These are phyloP conservation scores for Patella depressa DNA, from an alignment of 2,888 invertebrate genomes.

Conservation along the genomic window DNA sequence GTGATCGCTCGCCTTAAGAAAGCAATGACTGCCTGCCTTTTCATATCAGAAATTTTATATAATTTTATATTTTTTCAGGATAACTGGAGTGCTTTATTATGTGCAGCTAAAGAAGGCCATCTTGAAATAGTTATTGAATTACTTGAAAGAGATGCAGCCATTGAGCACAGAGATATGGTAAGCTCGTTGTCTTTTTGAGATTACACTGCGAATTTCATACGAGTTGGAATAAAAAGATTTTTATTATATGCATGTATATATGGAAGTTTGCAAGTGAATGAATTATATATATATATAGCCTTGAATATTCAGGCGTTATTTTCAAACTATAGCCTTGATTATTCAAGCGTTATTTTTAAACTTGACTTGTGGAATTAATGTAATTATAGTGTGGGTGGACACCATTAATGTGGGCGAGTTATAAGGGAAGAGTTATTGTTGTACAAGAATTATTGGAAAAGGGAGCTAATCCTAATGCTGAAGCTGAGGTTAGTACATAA, in stretches of 20 bases:
- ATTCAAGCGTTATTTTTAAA: neutral
- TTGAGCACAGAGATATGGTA: slow-evolving; percentile 69
- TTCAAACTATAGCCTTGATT: neutral
- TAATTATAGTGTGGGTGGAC: slow-evolving; percentile 82
- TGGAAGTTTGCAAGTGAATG: neutral
- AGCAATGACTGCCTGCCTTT: too few relatives aligned
- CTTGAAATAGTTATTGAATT: slow-evolving; percentile 85
- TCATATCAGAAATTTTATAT: too few relatives aligned
- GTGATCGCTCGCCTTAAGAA: too few relatives aligned
- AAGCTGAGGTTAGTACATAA: slow-evolving; percentile 81
- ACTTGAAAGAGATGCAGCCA: slow-evolving; percentile 80
- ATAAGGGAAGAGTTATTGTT: slow-evolving; percentile 84
- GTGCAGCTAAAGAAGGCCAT: slow-evolving; percentile 91
- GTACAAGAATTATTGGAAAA: slow-evolving; percentile 82
- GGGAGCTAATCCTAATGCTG: slow-evolving; percentile 94
- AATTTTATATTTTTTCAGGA: slow-evolving; percentile 75
- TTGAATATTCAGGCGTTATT: neutral
- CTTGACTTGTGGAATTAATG: neutral
- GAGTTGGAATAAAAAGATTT: neutral
- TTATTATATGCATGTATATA: neutral
- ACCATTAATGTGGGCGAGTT: slow-evolving; percentile 96
- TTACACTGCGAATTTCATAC: neutral
- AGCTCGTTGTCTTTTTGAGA: slow-evolving; percentile 17
- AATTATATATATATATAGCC: neutral
- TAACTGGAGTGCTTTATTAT: slow-evolving; percentile 91